These are phyloP conservation scores for Tangara arthus DNA, from an alignment of 2,797 vertebrate genomes.

Conservation along the genomic window DNA sequence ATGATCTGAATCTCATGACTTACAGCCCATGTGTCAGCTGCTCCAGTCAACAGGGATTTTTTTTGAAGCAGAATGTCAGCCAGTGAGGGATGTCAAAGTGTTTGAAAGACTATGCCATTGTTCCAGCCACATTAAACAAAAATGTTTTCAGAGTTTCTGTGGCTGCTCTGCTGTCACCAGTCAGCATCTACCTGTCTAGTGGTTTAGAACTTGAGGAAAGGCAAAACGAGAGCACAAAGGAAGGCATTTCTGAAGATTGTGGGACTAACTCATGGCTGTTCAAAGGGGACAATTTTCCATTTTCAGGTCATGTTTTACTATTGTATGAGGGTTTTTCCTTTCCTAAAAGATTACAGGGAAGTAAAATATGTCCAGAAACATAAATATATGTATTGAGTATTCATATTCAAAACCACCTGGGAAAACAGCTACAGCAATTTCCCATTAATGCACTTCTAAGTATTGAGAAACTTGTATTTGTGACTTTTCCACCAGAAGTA, in stretches of 20 bases:
- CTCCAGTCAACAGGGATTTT: not conserved
- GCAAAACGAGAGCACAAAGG: not conserved
- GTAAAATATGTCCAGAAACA: not conserved
- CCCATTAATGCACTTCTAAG: not conserved
- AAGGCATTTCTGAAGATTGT: not conserved
- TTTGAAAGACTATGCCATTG: conserved; percentile 27
- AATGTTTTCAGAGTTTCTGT: conserved; percentile 28
- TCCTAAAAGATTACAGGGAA: not conserved
- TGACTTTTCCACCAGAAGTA: not conserved
- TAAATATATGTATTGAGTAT: not conserved
- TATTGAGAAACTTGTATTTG: not conserved
- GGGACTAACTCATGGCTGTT: not conserved
- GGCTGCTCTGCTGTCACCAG: not conserved
- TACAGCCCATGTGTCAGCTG: conserved; percentile 28
- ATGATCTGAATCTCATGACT: conserved; percentile 35
- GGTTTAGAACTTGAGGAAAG: not conserved
- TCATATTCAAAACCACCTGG: not conserved
- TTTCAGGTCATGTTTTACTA: not conserved
- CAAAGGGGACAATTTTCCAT: not conserved
- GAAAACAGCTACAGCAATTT: not conserved
- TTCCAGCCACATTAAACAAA: conserved; percentile 27
- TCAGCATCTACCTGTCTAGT: not conserved
- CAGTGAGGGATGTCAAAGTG: conserved; percentile 44
- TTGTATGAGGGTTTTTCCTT: not conserved
- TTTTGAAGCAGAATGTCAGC: conserved; percentile 32